Evolutionary conservation across 2,888 invertebrate species (phyloP).

Genomic region (Incurvaria masculella): DNA sequence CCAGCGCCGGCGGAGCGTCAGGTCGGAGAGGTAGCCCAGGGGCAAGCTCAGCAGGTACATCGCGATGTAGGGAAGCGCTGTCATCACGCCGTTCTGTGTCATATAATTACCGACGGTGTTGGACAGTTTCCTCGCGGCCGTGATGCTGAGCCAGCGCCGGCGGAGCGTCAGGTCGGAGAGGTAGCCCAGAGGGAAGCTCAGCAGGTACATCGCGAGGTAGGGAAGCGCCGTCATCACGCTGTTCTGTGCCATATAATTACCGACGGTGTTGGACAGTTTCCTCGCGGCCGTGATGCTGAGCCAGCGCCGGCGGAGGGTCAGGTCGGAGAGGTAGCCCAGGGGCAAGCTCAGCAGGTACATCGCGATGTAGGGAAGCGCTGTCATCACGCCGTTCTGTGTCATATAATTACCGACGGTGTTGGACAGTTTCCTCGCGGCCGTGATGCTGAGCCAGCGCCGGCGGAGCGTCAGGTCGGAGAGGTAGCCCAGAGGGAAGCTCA

Average conservation of each 20-base stretch:
- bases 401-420: constrained; percentile 30
- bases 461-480: constrained; percentile 48
- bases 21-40: constrained; percentile 45
- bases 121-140: constrained; percentile 36
- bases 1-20: constrained; percentile 33
- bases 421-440: constrained; percentile 36
- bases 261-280: constrained; percentile 35
- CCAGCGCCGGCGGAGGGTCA: constrained; percentile 33
- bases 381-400: constrained; percentile 38
- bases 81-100: constrained; percentile 39
- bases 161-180: constrained; percentile 48
- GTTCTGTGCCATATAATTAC: constrained; percentile 24
- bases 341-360: constrained; percentile 32
- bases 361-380: constrained; percentile 22
- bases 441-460: constrained; percentile 30
- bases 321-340: constrained; percentile 45
- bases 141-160: constrained; percentile 30
- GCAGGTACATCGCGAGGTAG: constrained; percentile 17
- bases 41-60: constrained; percentile 32
- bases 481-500: constrained; percentile 37
- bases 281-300: constrained; percentile 36
- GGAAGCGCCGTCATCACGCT: constrained; percentile 41
- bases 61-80: constrained; percentile 22
- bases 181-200: constrained; percentile 37
- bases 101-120: constrained; percentile 30